These are phyloP conservation scores for Notodonta dromedarius DNA, from an alignment of 2,888 invertebrate species.

Conservation along the genomic window DNA sequence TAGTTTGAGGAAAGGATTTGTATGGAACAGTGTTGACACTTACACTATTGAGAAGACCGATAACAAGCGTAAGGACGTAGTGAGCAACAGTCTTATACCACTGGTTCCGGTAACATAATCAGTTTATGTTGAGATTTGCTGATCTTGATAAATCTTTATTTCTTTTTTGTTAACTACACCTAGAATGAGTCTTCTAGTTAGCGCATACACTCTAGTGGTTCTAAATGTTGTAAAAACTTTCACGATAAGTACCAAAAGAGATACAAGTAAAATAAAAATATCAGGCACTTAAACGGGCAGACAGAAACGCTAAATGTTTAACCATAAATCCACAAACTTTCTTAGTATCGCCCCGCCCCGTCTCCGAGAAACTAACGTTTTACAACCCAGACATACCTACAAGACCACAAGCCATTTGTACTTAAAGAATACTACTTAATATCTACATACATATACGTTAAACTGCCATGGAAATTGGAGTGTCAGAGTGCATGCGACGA, in stretches of 20 bases:
- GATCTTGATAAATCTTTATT: no score
- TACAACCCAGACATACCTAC: conserved; percentile 27
- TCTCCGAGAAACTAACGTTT: conserved; percentile 29
- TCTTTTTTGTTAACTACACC: no score
- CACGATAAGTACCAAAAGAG: not conserved
- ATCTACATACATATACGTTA: conserved; percentile 10
- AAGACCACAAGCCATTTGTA: conserved; percentile 16
- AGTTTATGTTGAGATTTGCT: no score
- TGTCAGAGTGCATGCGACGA: conserved; percentile 14
- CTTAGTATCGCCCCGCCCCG: conserved; percentile 17
- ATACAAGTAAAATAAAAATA: conserved; percentile 1
- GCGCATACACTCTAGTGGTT: not conserved
- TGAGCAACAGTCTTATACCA: no score
- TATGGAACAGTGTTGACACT: not conserved
- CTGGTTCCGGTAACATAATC: no score
- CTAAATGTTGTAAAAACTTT: not conserved
- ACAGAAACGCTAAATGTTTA: conserved; percentile 17
- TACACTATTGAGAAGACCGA: not conserved
- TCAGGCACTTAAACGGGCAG: conserved; percentile 7
- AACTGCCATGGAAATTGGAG: conserved; percentile 10
- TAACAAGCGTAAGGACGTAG: no score
- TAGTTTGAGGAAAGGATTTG: not conserved
- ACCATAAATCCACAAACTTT: conserved; percentile 33
- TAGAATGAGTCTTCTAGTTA: no score
- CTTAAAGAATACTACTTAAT: conserved; percentile 17